Conservation (phyloP, 1,140 invertebrate species). For the Rhyacophila brunnea region DNA sequence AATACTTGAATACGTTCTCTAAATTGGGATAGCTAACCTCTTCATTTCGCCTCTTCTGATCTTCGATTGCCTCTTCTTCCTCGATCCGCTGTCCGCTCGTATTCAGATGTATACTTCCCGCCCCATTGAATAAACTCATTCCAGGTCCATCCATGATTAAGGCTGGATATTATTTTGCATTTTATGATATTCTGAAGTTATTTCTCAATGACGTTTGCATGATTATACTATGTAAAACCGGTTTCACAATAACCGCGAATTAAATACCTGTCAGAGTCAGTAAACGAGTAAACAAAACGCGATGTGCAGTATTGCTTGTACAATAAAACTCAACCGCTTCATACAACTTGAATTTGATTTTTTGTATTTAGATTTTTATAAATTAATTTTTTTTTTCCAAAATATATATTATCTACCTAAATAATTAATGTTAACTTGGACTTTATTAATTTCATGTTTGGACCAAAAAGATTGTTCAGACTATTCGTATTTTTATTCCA, state of each 20-base stretch:
- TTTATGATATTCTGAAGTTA: not conserved
- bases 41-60: constrained; percentile 56
- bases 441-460: too few species aligned
- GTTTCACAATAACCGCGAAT: not conserved
- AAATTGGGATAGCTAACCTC: constrained; percentile 45
- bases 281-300: too few species aligned
- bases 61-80: constrained; percentile 59
- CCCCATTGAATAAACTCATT: constrained; percentile 60
- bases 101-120: constrained; percentile 56
- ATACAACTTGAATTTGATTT: too few species aligned
- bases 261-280: not conserved
- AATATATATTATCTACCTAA: too few species aligned
- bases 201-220: not conserved
- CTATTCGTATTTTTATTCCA: too few species aligned
- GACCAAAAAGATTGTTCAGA: too few species aligned
- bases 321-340: too few species aligned
- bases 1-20: too few species aligned
- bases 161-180: not conserved
- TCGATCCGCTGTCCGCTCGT: constrained; percentile 51
- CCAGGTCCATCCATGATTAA: constrained; percentile 55
- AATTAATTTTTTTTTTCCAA: too few species aligned
- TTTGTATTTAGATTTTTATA: too few species aligned
- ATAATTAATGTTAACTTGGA: too few species aligned
- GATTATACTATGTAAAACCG: not conserved
- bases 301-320: too few species aligned